Evolutionary conservation across 1,140 invertebrate species (phyloP).

Genomic region (Monochamus saltuarius): DNA sequence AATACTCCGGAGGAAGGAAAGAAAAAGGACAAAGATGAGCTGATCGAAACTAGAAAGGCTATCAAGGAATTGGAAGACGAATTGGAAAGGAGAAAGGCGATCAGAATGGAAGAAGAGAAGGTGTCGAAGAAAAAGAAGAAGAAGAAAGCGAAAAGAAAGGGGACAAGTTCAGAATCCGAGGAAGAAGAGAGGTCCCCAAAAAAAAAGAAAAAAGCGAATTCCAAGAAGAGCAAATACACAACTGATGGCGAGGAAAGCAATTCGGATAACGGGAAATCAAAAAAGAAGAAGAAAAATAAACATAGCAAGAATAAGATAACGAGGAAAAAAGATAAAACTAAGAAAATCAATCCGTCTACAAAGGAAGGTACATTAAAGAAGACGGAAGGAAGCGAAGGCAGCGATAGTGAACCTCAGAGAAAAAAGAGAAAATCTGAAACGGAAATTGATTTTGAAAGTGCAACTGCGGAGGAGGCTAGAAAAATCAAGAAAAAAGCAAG

Average conservation of each 20-base stretch:
- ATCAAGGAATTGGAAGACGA: conserved; percentile 19
- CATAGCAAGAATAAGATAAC: background rate
- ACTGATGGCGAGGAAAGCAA: no score
- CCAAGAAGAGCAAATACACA: conserved; percentile 10
- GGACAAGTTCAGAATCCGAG: conserved; percentile 21
- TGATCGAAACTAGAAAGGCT: conserved; percentile 27
- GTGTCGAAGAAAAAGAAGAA: conserved; percentile 23
- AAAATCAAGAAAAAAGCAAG: background rate
- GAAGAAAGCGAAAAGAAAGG: conserved; percentile 26
- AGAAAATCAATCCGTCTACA: background rate
- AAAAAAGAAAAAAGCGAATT: conserved; percentile 50
- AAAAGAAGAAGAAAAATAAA: no score
- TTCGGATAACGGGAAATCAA: no score
- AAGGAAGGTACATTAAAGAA: conserved; percentile 9
- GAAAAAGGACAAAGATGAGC: conserved; percentile 18
- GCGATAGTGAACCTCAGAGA: background rate
- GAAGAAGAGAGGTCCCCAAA: conserved; percentile 39
- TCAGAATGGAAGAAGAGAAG: conserved; percentile 4
- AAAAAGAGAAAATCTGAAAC: conserved; percentile 8
- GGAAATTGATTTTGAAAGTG: background rate
- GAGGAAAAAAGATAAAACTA: background rate
- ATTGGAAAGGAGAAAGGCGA: conserved; percentile 8
- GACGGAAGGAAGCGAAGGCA: conserved; percentile 3
- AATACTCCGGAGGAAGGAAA: background rate
- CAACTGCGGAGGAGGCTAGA: no score